Conservation (phyloP, 1,140 invertebrate species). For the Brachionus angularis region DNA sequence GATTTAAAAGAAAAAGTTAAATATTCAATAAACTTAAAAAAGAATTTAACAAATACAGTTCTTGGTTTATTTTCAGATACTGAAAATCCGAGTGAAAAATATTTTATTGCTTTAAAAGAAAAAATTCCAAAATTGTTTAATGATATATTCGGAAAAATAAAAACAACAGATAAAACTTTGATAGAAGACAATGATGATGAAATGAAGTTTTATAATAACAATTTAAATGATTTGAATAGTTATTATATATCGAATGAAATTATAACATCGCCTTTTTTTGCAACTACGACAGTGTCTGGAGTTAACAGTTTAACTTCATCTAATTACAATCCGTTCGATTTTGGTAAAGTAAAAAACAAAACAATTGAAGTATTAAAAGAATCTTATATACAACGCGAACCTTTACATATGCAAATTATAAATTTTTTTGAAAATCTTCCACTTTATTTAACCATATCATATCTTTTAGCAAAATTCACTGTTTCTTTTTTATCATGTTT, state of each 20-base stretch:
- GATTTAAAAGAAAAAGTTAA: slow-evolving; percentile 1
- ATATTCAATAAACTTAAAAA: neutral
- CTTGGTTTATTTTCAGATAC: slow-evolving; percentile 4
- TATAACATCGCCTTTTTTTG: too few species aligned
- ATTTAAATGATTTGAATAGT: too few species aligned
- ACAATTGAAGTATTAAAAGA: too few species aligned
- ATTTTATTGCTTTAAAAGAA: neutral
- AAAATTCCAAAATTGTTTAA: slow-evolving; percentile 16
- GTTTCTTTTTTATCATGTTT: neutral
- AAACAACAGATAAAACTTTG: neutral
- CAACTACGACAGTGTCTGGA: too few species aligned
- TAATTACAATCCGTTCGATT: too few species aligned
- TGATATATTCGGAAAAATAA: neutral
- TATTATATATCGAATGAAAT: too few species aligned
- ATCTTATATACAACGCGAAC: too few species aligned
- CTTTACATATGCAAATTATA: too few species aligned
- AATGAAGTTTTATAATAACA: too few species aligned
- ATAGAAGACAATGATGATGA: neutral
- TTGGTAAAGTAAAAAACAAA: too few species aligned
- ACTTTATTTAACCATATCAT: slow-evolving; percentile 10
- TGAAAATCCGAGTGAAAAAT: neutral
- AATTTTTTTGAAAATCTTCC: slow-evolving; percentile 30
- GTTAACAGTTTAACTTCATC: too few species aligned
- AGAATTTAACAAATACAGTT: slow-evolving; percentile 3
- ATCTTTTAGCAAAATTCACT: neutral